These are phyloP conservation scores for Brachionichthys hirsutus DNA, from an alignment of 2,113 vertebrate species.

Conservation along the genomic window DNA sequence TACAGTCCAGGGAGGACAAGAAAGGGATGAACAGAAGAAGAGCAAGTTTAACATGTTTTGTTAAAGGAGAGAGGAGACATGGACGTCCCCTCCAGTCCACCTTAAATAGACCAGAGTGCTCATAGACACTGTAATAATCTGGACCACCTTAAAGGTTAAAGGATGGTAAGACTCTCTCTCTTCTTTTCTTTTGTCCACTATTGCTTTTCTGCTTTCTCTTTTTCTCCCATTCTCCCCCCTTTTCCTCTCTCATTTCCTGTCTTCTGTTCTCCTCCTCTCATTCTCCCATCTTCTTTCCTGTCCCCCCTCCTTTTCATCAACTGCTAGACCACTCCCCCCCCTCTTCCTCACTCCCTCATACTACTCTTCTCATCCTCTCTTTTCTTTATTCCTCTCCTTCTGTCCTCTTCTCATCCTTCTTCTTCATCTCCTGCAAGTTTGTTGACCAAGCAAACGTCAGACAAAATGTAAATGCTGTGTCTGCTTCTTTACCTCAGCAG, in stretches of 20 bases:
- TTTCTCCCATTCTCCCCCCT: neutral
- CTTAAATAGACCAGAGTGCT: conserved; percentile 9
- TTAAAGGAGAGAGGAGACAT: no score
- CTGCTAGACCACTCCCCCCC: no score
- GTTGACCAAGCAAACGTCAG: conserved; percentile 77
- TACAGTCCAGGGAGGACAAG: no score
- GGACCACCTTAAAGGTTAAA: conserved; percentile 18
- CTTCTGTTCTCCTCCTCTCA: neutral
- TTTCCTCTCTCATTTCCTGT: neutral
- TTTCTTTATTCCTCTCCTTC: no score
- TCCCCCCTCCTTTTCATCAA: conserved; percentile 1
- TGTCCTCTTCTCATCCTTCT: neutral
- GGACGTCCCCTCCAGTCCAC: neutral
- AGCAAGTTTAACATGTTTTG: no score
- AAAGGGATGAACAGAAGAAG: neutral
- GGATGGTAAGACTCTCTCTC: neutral
- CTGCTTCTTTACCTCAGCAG: conserved; percentile 71
- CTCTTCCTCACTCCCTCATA: no score
- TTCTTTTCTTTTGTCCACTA: neutral
- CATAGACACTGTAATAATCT: neutral
- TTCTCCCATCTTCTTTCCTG: neutral
- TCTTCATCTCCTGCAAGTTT: conserved; percentile 60
- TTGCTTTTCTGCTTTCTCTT: neutral
- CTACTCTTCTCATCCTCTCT: no score
- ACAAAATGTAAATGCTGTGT: conserved; percentile 77